Conservation (phyloP, 2,888 invertebrate genomes). For the Ochropleura plecta region DNA sequence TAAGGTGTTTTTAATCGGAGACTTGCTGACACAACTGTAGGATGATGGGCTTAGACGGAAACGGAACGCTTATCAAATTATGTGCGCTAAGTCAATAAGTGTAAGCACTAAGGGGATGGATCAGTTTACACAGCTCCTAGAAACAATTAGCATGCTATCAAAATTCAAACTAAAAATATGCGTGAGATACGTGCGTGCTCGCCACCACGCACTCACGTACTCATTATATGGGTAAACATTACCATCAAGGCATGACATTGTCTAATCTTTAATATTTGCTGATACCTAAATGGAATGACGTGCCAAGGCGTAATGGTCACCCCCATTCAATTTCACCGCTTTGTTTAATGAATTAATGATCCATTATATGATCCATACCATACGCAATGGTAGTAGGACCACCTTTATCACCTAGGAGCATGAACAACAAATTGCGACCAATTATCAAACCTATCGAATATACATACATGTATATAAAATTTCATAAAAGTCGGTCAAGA, state of each 20-base stretch:
- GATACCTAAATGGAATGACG: constrained; percentile 24
- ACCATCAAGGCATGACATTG: constrained; percentile 26
- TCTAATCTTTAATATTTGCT: constrained; percentile 36
- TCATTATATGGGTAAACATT: constrained; percentile 24
- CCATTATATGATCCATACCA: constrained; percentile 29
- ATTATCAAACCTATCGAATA: too few species aligned
- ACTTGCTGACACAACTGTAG: constrained; percentile 52
- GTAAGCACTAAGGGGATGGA: constrained; percentile 24
- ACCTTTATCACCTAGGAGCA: too few species aligned
- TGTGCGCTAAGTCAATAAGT: constrained; percentile 46
- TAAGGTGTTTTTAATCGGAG: constrained; percentile 60
- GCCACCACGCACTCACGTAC: background rate
- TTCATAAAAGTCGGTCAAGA: too few species aligned
- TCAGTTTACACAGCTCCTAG: constrained; percentile 33
- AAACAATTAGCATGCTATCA: constrained; percentile 27
- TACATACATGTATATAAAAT: too few species aligned
- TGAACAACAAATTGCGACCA: too few species aligned
- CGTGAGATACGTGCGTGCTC: constrained; percentile 15
- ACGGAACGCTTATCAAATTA: constrained; percentile 50
- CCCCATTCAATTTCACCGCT: constrained; percentile 22
- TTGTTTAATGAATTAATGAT: constrained; percentile 28
- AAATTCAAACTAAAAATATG: constrained; percentile 7
- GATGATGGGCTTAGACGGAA: constrained; percentile 46
- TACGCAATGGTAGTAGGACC: background rate
- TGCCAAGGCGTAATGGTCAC: constrained; percentile 15